phyloP scores from a whole-genome alignment of 2,113 vertebrate genomes.

The Todiramphus chloris region DNA sequence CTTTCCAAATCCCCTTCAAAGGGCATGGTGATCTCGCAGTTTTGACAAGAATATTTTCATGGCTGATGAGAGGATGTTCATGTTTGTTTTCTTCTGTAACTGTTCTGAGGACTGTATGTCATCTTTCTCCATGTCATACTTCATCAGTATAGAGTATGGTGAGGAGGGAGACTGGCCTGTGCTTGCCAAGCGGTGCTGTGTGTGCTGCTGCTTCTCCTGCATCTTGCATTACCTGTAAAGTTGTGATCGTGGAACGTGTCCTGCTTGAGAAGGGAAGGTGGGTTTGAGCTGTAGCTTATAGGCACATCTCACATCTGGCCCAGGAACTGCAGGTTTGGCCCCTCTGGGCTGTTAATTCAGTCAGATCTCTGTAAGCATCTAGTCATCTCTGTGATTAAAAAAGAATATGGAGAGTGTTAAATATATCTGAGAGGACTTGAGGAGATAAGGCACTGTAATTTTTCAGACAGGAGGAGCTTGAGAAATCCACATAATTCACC shows the following conservation, averaged over 20 bases:
- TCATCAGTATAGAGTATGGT: background rate
- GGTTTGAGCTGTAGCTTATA: background rate
- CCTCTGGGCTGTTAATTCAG: background rate
- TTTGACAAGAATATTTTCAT: background rate
- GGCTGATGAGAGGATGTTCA: background rate
- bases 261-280: background rate
- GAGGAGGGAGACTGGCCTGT: background rate
- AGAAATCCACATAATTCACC: background rate
- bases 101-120: background rate
- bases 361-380: fast-evolving
- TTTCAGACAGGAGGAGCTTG: background rate
- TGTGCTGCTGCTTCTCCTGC: background rate
- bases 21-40: background rate
- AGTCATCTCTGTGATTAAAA: background rate
- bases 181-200: fast-evolving
- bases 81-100: background rate
- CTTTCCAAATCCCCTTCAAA: background rate
- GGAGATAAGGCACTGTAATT: background rate
- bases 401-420: fast-evolving
- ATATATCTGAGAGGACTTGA: background rate
- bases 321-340: background rate
- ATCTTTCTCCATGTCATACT: background rate
- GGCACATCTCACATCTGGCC: background rate
- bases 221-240: background rate
- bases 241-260: background rate